Evolutionary conservation across 2,113 vertebrate genomes (phyloP), one percentile per base, ranked within the genome.

Genomic region (Fulmarus glacialis): DNA sequence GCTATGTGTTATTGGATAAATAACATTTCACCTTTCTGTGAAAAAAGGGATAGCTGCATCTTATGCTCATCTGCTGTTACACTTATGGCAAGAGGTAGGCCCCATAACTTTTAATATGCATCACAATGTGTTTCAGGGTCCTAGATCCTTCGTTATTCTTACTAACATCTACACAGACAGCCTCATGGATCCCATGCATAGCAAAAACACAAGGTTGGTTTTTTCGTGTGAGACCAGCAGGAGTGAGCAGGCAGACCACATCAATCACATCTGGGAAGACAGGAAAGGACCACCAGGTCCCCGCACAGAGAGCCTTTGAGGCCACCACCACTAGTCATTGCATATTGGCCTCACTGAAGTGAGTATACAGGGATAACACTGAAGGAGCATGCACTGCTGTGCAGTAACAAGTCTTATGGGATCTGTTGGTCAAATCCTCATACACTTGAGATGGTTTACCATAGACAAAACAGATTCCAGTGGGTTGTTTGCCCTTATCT

Each of bases 311-410:
- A n/a, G 12, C 2, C 9, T 26, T n/a, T 64, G 43, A 73, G 66
- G n/a, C 8, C 52, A 29, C 6, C 52, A 29, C 6, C 29, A 20
- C 29, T 30, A 2, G 0, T 2, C 6, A 6, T 12, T 24, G 40
- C 12, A 13, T 63, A 18, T 16, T 32, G n/a, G 22, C 21, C 29
- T 63, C 6, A 3, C 1, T 14, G 15, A 36, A 29, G 53, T 24
- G 34, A 36, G 5, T 19, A 24, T 19, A 9, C 9, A 34, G 24
- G 18, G 8, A 2, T 45, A 11, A 47, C 15, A 38, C 19, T 55
- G n/a, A 67, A 77, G 34, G 14, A 55, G 7, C 6, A 16, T 4
- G 10, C 1, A 17, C 18, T 34, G 18, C 24, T 71, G 6, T 34
- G 22, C 6, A 13, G 8, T 9, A 30, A 9, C 13, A 42, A 63